Percentiles rank a stretch among this genome's conserved stretches.
These are phyloP conservation scores for Mercenaria mercenaria DNA, from an alignment of 1,140 invertebrate genomes.

Conservation along the genomic window DNA sequence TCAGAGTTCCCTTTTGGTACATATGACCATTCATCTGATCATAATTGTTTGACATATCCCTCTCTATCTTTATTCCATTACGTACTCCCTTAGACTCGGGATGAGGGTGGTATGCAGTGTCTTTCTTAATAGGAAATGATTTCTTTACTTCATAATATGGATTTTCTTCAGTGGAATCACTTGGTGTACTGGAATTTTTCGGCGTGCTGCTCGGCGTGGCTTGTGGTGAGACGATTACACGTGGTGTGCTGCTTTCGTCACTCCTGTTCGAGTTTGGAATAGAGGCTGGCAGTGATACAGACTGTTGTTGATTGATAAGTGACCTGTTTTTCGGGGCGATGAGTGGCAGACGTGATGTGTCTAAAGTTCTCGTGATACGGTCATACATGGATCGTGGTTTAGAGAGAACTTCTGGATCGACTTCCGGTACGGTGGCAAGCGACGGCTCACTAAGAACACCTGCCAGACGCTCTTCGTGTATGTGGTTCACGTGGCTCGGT, in stretches of 20 bases:
- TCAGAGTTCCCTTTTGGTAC: constrained; percentile 33
- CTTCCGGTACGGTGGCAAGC: constrained; percentile 61
- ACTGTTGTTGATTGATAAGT: constrained; percentile 15
- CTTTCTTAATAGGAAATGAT: constrained; percentile 34
- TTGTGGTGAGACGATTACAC: not conserved
- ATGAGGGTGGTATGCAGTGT: not conserved
- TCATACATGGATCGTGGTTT: constrained; percentile 63
- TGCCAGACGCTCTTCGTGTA: constrained; percentile 54
- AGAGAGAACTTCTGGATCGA: constrained; percentile 56
- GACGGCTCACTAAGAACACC: constrained; percentile 62
- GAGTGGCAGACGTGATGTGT: constrained; percentile 39
- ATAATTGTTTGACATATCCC: constrained; percentile 13
- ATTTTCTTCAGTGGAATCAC: constrained; percentile 34
- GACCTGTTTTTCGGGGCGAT: constrained; percentile 3
- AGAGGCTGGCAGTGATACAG: constrained; percentile 28
- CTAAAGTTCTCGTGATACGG: constrained; percentile 42
- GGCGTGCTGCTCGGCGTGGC: constrained; percentile 43
- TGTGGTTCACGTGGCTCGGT: constrained; percentile 27
- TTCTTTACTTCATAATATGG: constrained; percentile 13
- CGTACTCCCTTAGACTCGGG: constrained; percentile 3
- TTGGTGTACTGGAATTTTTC: constrained; percentile 24
- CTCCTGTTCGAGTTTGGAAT: constrained; percentile 56
- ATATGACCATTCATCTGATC: constrained; percentile 51
- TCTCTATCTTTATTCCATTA: not conserved
- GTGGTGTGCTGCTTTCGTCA: constrained; percentile 52